A percentile compares a stretch with the other conserved stretches of the same genome.
Conservation (phyloP, 2,113 vertebrate species). For the Columba janthina region DNA sequence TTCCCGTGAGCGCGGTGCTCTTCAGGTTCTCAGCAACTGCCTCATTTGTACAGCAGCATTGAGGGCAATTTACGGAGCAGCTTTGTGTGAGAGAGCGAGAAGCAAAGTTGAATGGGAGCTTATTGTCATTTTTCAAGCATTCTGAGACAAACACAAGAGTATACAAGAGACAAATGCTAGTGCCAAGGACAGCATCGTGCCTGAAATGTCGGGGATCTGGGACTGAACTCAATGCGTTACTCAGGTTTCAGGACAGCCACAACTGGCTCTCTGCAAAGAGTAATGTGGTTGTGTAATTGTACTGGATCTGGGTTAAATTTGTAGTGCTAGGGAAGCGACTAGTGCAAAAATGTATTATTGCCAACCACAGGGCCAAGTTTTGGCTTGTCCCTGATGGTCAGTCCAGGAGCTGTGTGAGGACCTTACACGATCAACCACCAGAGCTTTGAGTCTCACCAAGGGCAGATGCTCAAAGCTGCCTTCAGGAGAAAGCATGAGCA, state of each 20-base stretch:
- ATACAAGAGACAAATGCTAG: not conserved
- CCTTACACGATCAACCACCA: fast-evolving
- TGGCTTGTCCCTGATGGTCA: not conserved
- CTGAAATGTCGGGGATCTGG: not conserved
- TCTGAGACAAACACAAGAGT: not conserved
- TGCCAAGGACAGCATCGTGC: not conserved
- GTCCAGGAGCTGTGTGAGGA: not conserved
- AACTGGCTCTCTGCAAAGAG: too few relatives aligned
- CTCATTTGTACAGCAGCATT: fast-evolving
- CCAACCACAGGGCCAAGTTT: not conserved
- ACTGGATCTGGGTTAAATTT: not conserved
- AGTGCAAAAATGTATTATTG: not conserved
- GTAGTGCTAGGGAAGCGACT: not conserved
- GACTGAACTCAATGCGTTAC: fast-evolving
- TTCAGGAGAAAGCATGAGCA: fast-evolving
- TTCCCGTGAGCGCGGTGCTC: fast-evolving
- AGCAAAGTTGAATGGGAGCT: not conserved
- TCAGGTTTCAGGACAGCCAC: fast-evolving
- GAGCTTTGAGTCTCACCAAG: not conserved
- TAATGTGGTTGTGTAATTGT: fast-evolving
- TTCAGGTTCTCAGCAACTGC: not conserved
- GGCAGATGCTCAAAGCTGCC: not conserved
- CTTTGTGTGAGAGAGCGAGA: not conserved
- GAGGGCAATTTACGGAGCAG: not conserved
- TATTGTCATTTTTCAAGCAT: not conserved